These are phyloP conservation scores for Endotricha flammealis DNA, from an alignment of 2,888 invertebrate genomes.

Conservation along the genomic window DNA sequence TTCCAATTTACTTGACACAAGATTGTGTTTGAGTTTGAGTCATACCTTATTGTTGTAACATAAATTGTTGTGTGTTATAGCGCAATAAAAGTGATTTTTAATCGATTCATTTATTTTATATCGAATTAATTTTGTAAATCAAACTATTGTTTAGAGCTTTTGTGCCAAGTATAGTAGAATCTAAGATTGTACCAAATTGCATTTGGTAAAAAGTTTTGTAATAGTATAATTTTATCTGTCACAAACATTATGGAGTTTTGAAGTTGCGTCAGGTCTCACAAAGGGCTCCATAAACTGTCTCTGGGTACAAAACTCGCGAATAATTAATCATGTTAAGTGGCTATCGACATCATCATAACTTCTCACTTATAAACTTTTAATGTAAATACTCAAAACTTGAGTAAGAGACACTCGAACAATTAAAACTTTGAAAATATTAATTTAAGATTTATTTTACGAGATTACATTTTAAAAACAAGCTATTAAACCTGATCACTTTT, in stretches of 20 bases:
- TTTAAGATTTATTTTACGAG: too few species aligned
- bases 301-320: slow-evolving; percentile 25
- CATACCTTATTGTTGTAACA: too few species aligned
- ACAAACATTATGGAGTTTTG: slow-evolving; percentile 33
- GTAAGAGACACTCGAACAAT: not conserved
- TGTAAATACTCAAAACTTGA: slow-evolving; percentile 10
- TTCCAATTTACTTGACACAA: too few species aligned
- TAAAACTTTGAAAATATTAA: not conserved
- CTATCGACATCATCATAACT: slow-evolving; percentile 29
- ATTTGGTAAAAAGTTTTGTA: slow-evolving; percentile 18
- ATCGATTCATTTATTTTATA: too few species aligned
- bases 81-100: too few species aligned
- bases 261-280: slow-evolving; percentile 35
- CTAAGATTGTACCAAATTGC: not conserved
- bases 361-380: slow-evolving; percentile 6
- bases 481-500: too few species aligned
- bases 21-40: too few species aligned
- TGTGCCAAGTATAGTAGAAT: too few species aligned
- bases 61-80: too few species aligned
- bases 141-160: too few species aligned
- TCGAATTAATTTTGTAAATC: too few species aligned
- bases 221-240: slow-evolving; percentile 39
- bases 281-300: slow-evolving; percentile 36
- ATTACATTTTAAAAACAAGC: too few species aligned
- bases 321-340: slow-evolving; percentile 41